These are phyloP conservation scores for Pao palembangensis DNA, from an alignment of 2,113 vertebrate genomes.

Conservation along the genomic window DNA sequence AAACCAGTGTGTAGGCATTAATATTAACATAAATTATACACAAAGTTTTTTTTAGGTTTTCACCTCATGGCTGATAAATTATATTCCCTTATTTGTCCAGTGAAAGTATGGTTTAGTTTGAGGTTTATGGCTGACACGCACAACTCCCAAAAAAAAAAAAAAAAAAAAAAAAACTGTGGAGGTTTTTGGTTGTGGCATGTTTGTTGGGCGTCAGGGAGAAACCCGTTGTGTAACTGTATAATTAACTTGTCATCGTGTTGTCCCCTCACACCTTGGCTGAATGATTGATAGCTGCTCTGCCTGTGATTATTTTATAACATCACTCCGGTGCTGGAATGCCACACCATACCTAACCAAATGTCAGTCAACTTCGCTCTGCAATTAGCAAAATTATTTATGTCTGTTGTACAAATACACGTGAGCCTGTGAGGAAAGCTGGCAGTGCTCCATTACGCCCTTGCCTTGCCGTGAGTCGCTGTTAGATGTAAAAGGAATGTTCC, in stretches of 20 bases:
- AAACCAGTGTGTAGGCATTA: slow-evolving; percentile 17
- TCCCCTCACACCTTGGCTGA: slow-evolving; percentile 51
- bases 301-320: slow-evolving; percentile 75
- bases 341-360: slow-evolving; percentile 45
- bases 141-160: slow-evolving; percentile 6
- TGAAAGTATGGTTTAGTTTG: slow-evolving; percentile 4
- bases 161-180: slow-evolving; percentile 45
- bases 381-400: slow-evolving; percentile 71
- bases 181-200: slow-evolving; percentile 68
- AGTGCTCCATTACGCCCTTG: not conserved
- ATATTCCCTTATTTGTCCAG: not conserved
- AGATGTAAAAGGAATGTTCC: slow-evolving; percentile 57
- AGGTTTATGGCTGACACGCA: slow-evolving; percentile 7
- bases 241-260: slow-evolving; percentile 67
- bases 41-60: slow-evolving; percentile 7
- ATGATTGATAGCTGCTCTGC: slow-evolving; percentile 67
- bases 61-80: not conserved
- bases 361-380: slow-evolving; percentile 71
- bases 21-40: slow-evolving; percentile 3
- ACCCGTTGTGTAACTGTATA: slow-evolving; percentile 66
- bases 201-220: slow-evolving; percentile 61
- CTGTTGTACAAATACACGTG: slow-evolving; percentile 51
- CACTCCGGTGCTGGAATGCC: slow-evolving; percentile 60
- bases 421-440: slow-evolving; percentile 30
- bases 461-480: slow-evolving; percentile 21